phyloP scores from a whole-genome alignment of 1,140 invertebrate species.

The Hyposmocoma kahamanoa region DNA sequence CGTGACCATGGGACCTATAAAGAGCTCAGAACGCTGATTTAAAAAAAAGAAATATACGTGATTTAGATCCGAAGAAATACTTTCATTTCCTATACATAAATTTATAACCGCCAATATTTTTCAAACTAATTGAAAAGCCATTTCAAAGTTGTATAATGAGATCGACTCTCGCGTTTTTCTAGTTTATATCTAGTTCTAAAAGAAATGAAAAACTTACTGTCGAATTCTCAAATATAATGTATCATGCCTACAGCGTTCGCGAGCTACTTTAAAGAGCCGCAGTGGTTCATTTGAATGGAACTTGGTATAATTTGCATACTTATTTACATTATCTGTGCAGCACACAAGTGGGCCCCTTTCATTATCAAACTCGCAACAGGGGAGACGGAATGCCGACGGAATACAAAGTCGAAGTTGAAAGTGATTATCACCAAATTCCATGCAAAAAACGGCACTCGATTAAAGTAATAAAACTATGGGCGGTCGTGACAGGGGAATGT shows the following conservation, averaged over 20 bases:
- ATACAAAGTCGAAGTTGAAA: constrained; percentile 61
- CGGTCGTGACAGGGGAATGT: not conserved
- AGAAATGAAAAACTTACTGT: too few species aligned
- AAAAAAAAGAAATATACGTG: too few species aligned
- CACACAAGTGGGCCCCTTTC: constrained; percentile 65
- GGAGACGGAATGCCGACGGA: constrained; percentile 31
- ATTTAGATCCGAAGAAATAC: too few species aligned
- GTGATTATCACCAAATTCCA: constrained; percentile 51
- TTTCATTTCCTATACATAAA: too few species aligned
- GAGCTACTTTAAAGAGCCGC: constrained; percentile 55
- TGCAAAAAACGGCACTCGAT: constrained; percentile 43
- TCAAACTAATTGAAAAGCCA: too few species aligned
- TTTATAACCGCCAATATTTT: too few species aligned
- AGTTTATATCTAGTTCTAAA: too few species aligned
- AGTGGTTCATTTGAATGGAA: constrained; percentile 67
- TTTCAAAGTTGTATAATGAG: too few species aligned
- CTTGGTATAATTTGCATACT: constrained; percentile 68
- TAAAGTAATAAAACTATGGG: constrained; percentile 43
- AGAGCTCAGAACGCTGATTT: too few species aligned
- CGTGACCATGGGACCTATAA: too few species aligned
- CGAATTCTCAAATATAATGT: too few species aligned
- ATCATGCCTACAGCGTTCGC: constrained; percentile 24
- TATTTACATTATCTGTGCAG: constrained; percentile 72
- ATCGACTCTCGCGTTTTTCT: too few species aligned
- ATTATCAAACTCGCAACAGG: constrained; percentile 68